A percentile compares a stretch with the other conserved stretches of the same genome.
These are phyloP conservation scores for Chaetophractus vellerosus DNA, from an alignment of 2,797 vertebrate species.

Conservation along the genomic window DNA sequence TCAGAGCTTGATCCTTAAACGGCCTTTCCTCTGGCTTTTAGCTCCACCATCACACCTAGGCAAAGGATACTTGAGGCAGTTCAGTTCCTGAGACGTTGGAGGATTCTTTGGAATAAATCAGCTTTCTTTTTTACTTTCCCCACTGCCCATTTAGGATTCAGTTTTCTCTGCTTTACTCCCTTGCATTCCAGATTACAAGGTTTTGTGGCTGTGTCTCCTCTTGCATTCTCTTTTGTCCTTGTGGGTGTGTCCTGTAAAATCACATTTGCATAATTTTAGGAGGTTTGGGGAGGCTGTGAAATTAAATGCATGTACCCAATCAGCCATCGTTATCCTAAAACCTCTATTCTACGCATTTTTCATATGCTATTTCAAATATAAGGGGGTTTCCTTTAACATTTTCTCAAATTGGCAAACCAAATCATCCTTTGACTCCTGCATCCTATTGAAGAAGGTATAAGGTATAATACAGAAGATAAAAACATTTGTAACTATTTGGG, in stretches of 20 bases:
- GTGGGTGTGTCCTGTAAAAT: background rate
- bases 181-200: slow-evolving; percentile 27
- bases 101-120: background rate
- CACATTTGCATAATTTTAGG: background rate
- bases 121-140: background rate
- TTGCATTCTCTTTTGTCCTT: background rate
- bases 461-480: background rate
- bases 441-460: background rate
- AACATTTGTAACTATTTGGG: background rate
- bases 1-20: background rate
- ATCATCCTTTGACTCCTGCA: background rate
- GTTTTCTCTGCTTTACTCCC: background rate
- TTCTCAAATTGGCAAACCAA: background rate
- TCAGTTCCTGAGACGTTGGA: background rate
- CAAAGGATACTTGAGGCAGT: background rate
- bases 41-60: background rate
- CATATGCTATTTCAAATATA: background rate
- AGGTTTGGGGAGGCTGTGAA: background rate
- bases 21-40: background rate
- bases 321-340: background rate
- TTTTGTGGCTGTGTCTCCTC: too few species aligned
- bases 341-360: background rate
- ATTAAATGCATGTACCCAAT: background rate
- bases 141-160: background rate
- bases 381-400: background rate